Evolutionary conservation across 2,888 invertebrate genomes (phyloP), one percentile per base, ranked within the genome.

Genomic region (Agrotis ipsilon): DNA sequence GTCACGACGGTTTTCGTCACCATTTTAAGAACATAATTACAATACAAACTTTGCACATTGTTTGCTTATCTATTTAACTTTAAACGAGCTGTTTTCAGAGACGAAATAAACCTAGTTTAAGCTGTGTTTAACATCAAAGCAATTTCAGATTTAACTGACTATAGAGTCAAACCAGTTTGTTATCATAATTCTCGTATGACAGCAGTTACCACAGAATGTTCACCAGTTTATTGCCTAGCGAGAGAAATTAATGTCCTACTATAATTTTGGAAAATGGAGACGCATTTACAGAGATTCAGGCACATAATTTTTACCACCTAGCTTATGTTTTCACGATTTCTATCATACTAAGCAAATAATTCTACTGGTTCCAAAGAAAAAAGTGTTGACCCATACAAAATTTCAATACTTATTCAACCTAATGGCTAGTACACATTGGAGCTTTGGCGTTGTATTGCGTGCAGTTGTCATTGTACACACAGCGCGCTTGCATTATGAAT

Each of bases 201-300:
- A 16, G 71, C 32, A 70, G 51, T 61, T 24, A 70, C 45, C 51
- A 60, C 51, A 52, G 14, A 19, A 19, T 70, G 60, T 6, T 14
- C 16, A 43, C n/a, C 43, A 21, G 49, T 69, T 69, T 19, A 70
- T 52, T 24, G 39, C 19, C 18, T 19, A n/a, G 27, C 45, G 6
- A 32, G 21, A 51, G 27, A 45, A 51, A 70, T 59, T 51, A 32
- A 69, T 69, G 43, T 3, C 51, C 6, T 6, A 14, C 9, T 16
- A 49, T 59, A n/a, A 69, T 58, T 49, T 27, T 27, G 19, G 32
- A 39, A 27, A 48, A 46, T 68, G 9, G 9, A 5, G 3, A 24
- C 39, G n/a, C 32, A 68, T 5, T 19, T 3, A 6, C 9, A 14
- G 27, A 21, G 6, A 19, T 13, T 52, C 24, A 19, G 51, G 2